phyloP scores from a whole-genome alignment of 2,113 vertebrate species.

The Rhea pennata region DNA sequence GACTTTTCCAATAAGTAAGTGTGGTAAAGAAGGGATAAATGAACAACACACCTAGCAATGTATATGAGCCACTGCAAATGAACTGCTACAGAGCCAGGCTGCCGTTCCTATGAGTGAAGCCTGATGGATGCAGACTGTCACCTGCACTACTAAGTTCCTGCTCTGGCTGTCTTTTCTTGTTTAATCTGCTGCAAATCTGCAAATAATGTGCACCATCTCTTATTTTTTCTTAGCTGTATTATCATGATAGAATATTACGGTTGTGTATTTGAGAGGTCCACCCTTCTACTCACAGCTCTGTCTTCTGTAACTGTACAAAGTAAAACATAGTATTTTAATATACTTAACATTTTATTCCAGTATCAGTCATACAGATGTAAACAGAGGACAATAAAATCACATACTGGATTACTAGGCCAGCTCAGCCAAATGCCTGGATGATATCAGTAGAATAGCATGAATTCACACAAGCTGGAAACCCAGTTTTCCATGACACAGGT shows the following conservation, averaged over 20 bases:
- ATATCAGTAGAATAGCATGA: not conserved
- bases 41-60: not conserved
- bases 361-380: not conserved
- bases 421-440: not conserved
- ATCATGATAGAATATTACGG: not conserved
- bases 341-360: not conserved
- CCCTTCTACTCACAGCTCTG: not conserved
- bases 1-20: not conserved
- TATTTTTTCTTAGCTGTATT: not conserved
- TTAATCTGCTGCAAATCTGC: not conserved
- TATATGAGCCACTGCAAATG: rapidly evolving
- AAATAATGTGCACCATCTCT: not conserved
- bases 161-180: not conserved
- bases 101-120: not conserved
- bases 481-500: not conserved
- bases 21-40: not conserved
- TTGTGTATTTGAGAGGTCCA: not conserved
- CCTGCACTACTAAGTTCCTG: not conserved
- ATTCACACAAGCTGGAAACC: not conserved
- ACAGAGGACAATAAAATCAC: not conserved
- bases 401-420: not conserved
- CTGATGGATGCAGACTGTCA: not conserved
- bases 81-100: not conserved
- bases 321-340: not conserved
- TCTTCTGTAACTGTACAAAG: not conserved